A percentile compares a stretch with the other conserved stretches of the same genome.
These are phyloP conservation scores for Heliconius charithonia DNA, from an alignment of 2,888 invertebrate genomes.

Conservation along the genomic window DNA sequence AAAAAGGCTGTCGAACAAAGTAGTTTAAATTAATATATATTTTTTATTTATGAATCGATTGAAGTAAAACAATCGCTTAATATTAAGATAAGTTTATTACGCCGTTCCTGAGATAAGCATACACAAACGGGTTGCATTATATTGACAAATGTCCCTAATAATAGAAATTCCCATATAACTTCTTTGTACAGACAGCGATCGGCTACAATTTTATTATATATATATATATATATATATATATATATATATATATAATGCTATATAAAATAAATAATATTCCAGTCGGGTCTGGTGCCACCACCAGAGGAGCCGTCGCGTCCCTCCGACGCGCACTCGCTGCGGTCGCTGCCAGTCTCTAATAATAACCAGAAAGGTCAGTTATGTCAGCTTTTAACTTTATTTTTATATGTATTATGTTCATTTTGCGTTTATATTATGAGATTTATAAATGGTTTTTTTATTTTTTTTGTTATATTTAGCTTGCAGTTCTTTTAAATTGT, in stretches of 20 bases:
- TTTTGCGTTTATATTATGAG: neutral
- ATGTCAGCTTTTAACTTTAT: neutral
- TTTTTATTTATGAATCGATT: no score
- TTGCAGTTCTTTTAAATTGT: neutral
- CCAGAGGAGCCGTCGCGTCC: constrained; percentile 59
- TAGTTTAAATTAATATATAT: no score
- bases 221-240: neutral
- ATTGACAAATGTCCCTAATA: no score
- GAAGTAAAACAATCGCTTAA: no score
- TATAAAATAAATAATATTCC: neutral
- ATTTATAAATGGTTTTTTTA: neutral
- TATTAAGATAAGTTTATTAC: no score
- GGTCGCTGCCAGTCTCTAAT: constrained; percentile 66
- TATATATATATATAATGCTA: neutral
- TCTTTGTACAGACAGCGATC: no score
- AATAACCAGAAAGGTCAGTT: constrained; percentile 62
- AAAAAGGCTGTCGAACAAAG: no score
- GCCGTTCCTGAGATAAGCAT: no score
- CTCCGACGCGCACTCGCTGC: constrained; percentile 70
- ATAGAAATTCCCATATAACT: no score
- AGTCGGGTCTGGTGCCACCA: constrained; percentile 67
- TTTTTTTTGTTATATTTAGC: neutral
- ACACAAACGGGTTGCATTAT: no score
- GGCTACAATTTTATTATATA: neutral
- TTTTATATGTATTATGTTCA: neutral